These are phyloP conservation scores for Drosophila nannoptera DNA, from an alignment of 1,140 invertebrate species.

Conservation along the genomic window DNA sequence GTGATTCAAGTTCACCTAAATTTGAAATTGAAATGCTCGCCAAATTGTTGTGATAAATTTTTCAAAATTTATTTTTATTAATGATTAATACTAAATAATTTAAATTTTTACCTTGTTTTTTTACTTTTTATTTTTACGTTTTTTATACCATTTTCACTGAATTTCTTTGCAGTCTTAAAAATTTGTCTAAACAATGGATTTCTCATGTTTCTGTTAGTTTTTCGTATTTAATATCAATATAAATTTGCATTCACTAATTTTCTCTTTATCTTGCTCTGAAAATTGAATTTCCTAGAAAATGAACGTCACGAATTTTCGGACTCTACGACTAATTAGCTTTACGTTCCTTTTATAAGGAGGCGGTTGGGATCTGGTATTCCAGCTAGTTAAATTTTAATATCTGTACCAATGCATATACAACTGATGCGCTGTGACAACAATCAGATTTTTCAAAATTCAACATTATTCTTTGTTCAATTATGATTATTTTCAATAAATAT, in stretches of 20 bases:
- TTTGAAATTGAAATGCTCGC: background rate
- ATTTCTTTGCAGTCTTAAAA: slow-evolving; percentile 78
- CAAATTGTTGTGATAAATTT: slow-evolving; percentile 44
- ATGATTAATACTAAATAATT: slow-evolving; percentile 74
- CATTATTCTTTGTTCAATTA: slow-evolving; percentile 31
- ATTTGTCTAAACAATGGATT: slow-evolving; percentile 77
- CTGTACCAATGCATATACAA: slow-evolving; percentile 44
- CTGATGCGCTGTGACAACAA: slow-evolving; percentile 62
- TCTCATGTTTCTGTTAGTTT: slow-evolving; percentile 60
- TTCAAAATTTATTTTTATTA: slow-evolving; percentile 74
- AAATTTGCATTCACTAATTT: slow-evolving; percentile 41
- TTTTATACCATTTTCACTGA: slow-evolving; percentile 69
- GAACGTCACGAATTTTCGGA: slow-evolving; percentile 52
- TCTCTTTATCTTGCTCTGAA: slow-evolving; percentile 40
- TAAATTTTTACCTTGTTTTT: slow-evolving; percentile 27
- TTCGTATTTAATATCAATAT: slow-evolving; percentile 33
- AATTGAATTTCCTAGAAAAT: slow-evolving; percentile 65
- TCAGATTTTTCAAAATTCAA: slow-evolving; percentile 71
- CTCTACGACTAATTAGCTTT: slow-evolving; percentile 40
- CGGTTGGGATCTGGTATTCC: slow-evolving; percentile 15
- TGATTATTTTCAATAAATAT: background rate
- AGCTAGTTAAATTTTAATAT: slow-evolving; percentile 44
- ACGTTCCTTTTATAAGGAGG: background rate
- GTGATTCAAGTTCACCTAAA: slow-evolving; percentile 9
- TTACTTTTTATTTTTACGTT: slow-evolving; percentile 8